Evolutionary conservation across 2,113 vertebrate species (phyloP), one percentile per base, ranked within the genome.

Genomic region (Orycteropus afer): DNA sequence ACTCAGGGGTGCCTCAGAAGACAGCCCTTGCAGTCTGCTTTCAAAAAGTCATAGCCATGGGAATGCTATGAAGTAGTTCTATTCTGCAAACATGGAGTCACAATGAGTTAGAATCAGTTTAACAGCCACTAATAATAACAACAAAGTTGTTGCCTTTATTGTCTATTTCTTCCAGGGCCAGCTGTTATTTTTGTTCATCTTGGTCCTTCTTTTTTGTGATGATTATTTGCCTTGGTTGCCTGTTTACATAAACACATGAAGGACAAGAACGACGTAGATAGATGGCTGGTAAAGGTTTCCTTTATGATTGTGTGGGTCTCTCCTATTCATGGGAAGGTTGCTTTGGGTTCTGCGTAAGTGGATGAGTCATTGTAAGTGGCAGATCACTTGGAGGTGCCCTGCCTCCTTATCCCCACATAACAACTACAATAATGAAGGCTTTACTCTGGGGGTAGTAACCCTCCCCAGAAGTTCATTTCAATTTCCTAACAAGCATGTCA

Each of bases 271-370:
- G 27, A n/a, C 40, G 32, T 32, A 4, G 20, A 11, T 8, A 27
- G 61, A 40, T 7, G 78, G 80, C 37, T 79, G 63, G 88, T 90
- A 29, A 63, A 20, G 7, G 12, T 55, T 29, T 47, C 45, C 27
- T 34, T 40, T 65, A 77, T 32, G 71, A 80, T 85, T 83, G 29
- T 69, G 49, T 2, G 9, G 40, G 59, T 20, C 61, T 95, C 76
- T 4, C 90, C 87, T 76, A 42, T 91, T 94, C 94, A 84, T 25
- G 47, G 40, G 92, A 94, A 94, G 79, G 2, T 67, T 74, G 76
- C 29, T 79, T 67, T 17, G 3, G 27, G 42, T 18, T 57, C 79
- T 37, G 15, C 34, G 4, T 11, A 12, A 5, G 29, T 32, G 42
- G 12, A 6, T 87, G 94, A 96, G 80, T 96, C 93, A 95, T 4